Percentiles rank a stretch among this genome's conserved stretches.
These are phyloP conservation scores for Adelognathus sp. DNA, from an alignment of 2,888 invertebrate genomes.

Conservation along the genomic window DNA sequence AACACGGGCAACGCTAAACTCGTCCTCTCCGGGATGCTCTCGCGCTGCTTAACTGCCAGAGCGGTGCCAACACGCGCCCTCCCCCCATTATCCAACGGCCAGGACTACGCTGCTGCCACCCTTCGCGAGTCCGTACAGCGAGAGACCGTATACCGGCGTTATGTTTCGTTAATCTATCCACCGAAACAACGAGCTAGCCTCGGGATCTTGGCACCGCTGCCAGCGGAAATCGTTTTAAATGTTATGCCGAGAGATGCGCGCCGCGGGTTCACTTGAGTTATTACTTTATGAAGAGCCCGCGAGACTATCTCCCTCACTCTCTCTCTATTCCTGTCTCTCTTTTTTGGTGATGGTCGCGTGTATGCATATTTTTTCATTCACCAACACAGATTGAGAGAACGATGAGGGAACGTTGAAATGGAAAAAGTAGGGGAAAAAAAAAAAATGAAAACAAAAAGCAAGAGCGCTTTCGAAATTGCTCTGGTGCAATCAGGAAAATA, in stretches of 20 bases:
- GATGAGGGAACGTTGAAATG: constrained; percentile 34
- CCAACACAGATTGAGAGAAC: constrained; percentile 53
- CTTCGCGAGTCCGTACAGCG: constrained; percentile 74
- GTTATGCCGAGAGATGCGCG: constrained; percentile 79
- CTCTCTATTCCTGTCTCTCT: too few species aligned
- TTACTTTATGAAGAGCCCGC: constrained; percentile 79
- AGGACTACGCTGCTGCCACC: constrained; percentile 65
- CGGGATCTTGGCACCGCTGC: constrained; percentile 79
- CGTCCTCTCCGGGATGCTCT: constrained; percentile 34
- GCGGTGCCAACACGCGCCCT: constrained; percentile 77
- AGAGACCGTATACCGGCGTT: constrained; percentile 77
- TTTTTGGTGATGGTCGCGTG: constrained; percentile 19
- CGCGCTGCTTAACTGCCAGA: constrained; percentile 76
- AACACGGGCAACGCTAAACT: constrained; percentile 41
- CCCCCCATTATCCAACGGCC: constrained; percentile 61
- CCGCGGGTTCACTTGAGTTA: constrained; percentile 75
- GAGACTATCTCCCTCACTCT: too few species aligned
- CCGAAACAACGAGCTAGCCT: constrained; percentile 78
- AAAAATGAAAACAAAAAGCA: not conserved
- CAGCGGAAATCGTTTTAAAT: constrained; percentile 81
- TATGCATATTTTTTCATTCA: constrained; percentile 55
- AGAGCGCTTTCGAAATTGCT: constrained; percentile 47
- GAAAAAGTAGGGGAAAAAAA: constrained; percentile 17
- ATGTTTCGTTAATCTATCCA: constrained; percentile 81
- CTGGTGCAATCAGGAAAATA: constrained; percentile 51